Base-by-base conservation (phyloP, 2,888 invertebrate species). In the Lasioglossum marginatum region DNA sequence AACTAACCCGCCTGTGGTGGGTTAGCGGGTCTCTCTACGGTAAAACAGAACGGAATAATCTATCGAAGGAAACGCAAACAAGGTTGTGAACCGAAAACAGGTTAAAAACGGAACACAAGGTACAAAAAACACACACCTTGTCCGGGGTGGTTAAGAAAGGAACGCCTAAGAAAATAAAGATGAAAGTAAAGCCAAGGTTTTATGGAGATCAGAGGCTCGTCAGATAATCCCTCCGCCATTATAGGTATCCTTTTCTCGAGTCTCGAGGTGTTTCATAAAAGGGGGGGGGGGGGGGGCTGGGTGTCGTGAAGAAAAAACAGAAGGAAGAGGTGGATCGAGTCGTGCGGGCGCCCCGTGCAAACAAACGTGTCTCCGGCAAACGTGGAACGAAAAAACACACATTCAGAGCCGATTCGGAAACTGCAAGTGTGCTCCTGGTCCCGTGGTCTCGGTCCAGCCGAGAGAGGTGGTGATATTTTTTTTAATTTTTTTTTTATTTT, bases 321-420 rank as follows among this genome's bases (percentile, higher is more conserved):
- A 37, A 37, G 68, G 68, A 23, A 37, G 37, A 37, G 68, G 68
- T 19, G 34, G 34, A 34, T 82, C 19, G 75, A 84, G 57, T 89
- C 92, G 93, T 94, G 94, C 94, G 91, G 92, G 92, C 92, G 92
- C 92, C 92, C 92, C 93, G 93, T 94, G 93, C 93, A 94, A 63
- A 93, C 82, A 92, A 89, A 82, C 81, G 83, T 76, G 81, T 87
- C 81, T 75, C 71, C 71, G 79, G 83, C 57, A 57, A 57, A 57
- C 81, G 63, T 43, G 57, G 45, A 52, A 85, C 45, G 68, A 60
- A 76, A 71, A 82, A 78, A 80, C 73, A 83, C 75, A 78, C 84
- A 83, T 57, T 60, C 83, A 83, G 83, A 82, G 37, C 14, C 31
- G 63, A 63, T 63, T 31, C 63, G 63, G 4, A 31, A 31, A 63